Evolutionary conservation across 2,888 invertebrate species (phyloP), one percentile per base, ranked within the genome.

Genomic region (Hirudinaria manillensis): DNA sequence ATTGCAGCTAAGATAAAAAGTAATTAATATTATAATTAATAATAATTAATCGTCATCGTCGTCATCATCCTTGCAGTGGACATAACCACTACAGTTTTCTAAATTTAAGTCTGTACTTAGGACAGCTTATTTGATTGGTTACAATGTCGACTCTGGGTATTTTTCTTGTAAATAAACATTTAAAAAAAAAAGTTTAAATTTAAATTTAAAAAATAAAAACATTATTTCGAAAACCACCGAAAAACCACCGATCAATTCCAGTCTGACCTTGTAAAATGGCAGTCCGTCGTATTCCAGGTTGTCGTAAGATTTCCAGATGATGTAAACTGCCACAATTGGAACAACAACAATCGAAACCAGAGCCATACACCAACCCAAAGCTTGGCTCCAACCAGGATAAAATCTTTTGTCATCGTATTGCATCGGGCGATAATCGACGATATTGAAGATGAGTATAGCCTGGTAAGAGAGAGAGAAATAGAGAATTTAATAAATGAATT

Each of bases 191-290:
- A n/a, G n/a, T n/a, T n/a, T n/a, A n/a, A n/a, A n/a, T n/a, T n/a
- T n/a, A n/a, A n/a, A n/a, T n/a, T n/a, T n/a, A n/a, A n/a, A n/a
- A n/a, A n/a, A n/a, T n/a, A n/a, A n/a, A n/a, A n/a, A n/a, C n/a
- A n/a, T n/a, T n/a, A n/a, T n/a, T n/a, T 88, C 88, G 87, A 88
- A 88, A 88, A 88, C 88, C 88, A 89, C 89, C 88, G 89, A n/a
- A n/a, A n/a, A n/a, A n/a, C n/a, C 89, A 88, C 88, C 16, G 29
- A 27, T 21, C 16, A 16, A 19, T 66, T 66, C 24, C 16, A 53
- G 21, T 16, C 16, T 53, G 38, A 79, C 78, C 76, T 32, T 51
- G 13, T 34, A 38, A 34, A 75, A 72, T 21, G 10, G 45, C 29
- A 79, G 45, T 21, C 78, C 79, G n/a, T 77, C 74, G 67, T 73